Base-by-base conservation (phyloP, 53 echinoderm and acorn worm genomes). In the Luidia sarsii region DNA sequence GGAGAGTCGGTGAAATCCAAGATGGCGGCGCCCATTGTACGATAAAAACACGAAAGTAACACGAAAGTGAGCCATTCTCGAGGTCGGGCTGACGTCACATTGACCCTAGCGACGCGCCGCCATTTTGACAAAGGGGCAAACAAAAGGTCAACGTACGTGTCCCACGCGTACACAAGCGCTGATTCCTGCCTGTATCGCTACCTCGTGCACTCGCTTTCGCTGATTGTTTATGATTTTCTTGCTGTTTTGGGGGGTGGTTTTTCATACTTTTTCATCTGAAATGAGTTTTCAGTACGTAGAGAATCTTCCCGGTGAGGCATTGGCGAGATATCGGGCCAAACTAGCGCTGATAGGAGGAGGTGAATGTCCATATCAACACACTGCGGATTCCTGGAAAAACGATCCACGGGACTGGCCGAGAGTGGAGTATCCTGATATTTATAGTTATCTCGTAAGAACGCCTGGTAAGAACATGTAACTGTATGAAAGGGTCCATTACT, bases 351-450 rank as follows among this genome's bases (percentile, higher is more conserved):
- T 54, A 23, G 55, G 55, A 22, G 21, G 2, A 3, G 8, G 25
- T 2, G 3, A 6, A 23, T 68, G 68, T 43, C 68, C 68, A 7
- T 68, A 68, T 21, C 38, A 68, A 46, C 32, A 45, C 22, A 41
- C 68, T 22, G 68, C 68, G 23, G 68, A 68, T 25, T 68, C 68
- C 18, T 68, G 39, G 68, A 38, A 28, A 19, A 68, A 68, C 43
- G 21, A 68, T 46, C 38, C 3, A 1, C 43, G 39, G 22, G 39
- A 41, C 68, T 68, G 68, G 68, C 68, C 68, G 13, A 20, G 21
- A 38, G 41, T 68, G 16, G 68, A 68, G 41, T 68, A 68, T n/a
- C 68, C 68, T 16, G 68, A 68, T 46, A 21, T 68, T 2, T 68
- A 68, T 21, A n/a, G n/a, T n/a, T 22, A 68, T 31, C 68, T 68